Base-by-base conservation (phyloP, 2,888 invertebrate genomes). In the Lepidonotus clava region DNA sequence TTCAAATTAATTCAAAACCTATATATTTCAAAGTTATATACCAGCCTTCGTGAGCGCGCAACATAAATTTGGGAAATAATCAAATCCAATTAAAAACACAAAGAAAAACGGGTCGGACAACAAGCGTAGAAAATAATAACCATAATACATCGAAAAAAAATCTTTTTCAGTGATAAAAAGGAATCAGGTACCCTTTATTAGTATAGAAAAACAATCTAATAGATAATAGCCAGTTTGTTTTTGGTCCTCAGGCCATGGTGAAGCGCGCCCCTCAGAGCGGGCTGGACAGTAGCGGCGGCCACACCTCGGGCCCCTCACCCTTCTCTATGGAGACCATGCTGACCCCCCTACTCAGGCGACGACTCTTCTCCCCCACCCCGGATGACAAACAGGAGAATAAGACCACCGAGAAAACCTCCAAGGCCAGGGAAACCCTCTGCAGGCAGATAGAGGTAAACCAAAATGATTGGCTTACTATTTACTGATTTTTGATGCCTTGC, bases 301-400 rank as follows among this genome's bases (percentile, higher is more conserved):
- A 76, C 21, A 83, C 77, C 0, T 24, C 40, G 76, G 87, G 24
- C 77, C 92, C 93, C 32, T 94, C 94, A 1, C 95, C 95, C 6
- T 95, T 95, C 91, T 94, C 95, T 0, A 94, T 93, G 85, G 95
- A 95, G 88, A 95, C 95, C 76, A 94, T 95, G 89, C 92, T 96
- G 71, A 95, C 95, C 0, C 96, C 96, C 90, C 95, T 96, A 0
- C 94, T 96, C 32, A 95, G 96, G 36, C 95, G 96, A 56, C 94
- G 96, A 53, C 94, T 96, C 0, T 96, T 96, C 0, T 96, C 96
- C 53, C 93, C 94, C 1, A 89, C 90, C 21, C 90, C 90, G 5
- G 87, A 90, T 32, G 91, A 90, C 24, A 91, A 91, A 84, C 87
- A 80, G n/a, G 71, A 89, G 24, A 67, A 80, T 21, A 85, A 67